Conservation (phyloP, 2,797 vertebrate species). For the Pseudochirops corinnae region DNA sequence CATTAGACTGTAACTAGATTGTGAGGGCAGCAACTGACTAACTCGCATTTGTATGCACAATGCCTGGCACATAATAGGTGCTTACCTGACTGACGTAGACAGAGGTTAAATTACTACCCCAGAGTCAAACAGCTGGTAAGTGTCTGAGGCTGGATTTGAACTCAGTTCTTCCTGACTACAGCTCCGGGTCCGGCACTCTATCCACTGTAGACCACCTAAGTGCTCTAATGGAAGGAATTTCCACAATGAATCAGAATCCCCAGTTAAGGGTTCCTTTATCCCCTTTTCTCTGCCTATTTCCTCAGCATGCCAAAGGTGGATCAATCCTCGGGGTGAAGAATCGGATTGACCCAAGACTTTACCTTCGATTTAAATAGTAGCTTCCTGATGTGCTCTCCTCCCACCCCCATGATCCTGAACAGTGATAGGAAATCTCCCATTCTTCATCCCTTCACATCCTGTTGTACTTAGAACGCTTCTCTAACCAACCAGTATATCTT, state of each 20-base stretch:
- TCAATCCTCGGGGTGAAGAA: not conserved
- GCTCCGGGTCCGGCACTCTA: not conserved
- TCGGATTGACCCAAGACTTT: not conserved
- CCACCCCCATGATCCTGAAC: not conserved
- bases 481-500: no score
- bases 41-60: not conserved
- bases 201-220: not conserved
- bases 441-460: not conserved
- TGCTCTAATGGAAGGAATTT: not conserved
- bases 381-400: not conserved
- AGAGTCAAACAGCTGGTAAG: not conserved
- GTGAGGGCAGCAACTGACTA: not conserved
- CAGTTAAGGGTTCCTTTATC: not conserved
- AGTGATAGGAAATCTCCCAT: not conserved
- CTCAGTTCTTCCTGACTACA: not conserved
- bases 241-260: not conserved
- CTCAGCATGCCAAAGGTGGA: not conserved
- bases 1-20: not conserved
- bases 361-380: not conserved
- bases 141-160: not conserved
- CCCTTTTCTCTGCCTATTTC: not conserved
- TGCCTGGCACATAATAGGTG: not conserved
- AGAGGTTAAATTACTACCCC: not conserved
- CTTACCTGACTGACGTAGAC: not conserved
- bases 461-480: no score